Base-by-base conservation (phyloP, 2,888 invertebrate species). In the Deladenus siricidicola region DNA sequence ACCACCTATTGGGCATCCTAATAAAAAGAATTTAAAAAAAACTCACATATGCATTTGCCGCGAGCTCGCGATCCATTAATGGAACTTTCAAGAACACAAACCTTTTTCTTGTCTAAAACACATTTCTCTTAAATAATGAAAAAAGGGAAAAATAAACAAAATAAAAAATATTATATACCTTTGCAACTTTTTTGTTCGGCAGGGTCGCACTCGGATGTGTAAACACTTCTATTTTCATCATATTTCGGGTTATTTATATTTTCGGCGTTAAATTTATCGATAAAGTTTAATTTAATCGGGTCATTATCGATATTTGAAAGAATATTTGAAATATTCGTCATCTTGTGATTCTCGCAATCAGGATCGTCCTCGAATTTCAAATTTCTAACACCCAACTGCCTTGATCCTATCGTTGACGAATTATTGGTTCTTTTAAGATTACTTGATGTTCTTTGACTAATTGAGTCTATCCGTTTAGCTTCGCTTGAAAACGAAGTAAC, bases 81-180 rank as follows among this genome's bases (percentile, higher is more conserved):
- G 44, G 44, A 43, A n/a, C 21, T 47, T 51, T 21, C 39, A 19
- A 24, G 56, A 29, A 26, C 50, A 26, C 50, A 56, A 17, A 53
- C 51, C 10, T 53, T 23, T 26, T 24, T 51, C n/a, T 56, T 56
- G 17, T 17, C 50, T 56, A 52, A 52, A 48, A 60, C n/a, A 29
- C 3, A 26, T 4, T 10, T 51, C 14, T 53, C 1, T n/a, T 19
- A 42, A 53, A 4, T 2, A 53, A 29, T 53, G 17, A 17, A 19
- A n/a, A 21, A 19, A 39, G 3, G 10, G 3, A 53, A 17, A 39
- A 24, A 8, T 43, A 28, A 1, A 3, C 26, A 49, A 24, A 50
- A 50, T 21, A 8, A 50, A 24, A 50, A 4, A n/a, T 17, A 42
- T 43, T 1, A 43, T 43, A 17, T 14, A 51, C 52, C 52, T 51